A percentile compares a stretch with the other conserved stretches of the same genome.
These are phyloP conservation scores for Lepidochitona cinerea DNA, from an alignment of 2,888 invertebrate species.

Conservation along the genomic window DNA sequence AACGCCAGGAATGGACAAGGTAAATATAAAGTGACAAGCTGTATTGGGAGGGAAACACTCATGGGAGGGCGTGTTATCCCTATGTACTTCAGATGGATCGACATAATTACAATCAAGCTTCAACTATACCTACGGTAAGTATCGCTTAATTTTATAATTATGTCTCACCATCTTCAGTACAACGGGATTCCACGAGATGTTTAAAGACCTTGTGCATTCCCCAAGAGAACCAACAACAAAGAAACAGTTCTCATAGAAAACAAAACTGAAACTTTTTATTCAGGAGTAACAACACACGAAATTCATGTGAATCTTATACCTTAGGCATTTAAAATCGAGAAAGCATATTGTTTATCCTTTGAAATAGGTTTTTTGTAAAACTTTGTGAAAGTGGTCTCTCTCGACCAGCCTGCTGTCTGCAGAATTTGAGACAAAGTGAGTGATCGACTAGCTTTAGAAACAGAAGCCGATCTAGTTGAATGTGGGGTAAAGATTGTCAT, in stretches of 20 bases:
- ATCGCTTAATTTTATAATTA: not conserved
- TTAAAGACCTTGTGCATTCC: no score
- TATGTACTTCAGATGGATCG: no score
- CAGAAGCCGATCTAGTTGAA: constrained; percentile 25
- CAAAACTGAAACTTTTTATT: not conserved
- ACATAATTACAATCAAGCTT: not conserved
- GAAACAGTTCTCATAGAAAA: no score
- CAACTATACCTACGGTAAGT: not conserved
- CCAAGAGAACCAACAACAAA: no score
- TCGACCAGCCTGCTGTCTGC: not conserved
- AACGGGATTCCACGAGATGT: no score
- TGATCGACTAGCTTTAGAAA: not conserved
- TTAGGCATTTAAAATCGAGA: not conserved
- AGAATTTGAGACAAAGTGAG: not conserved
- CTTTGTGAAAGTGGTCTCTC: not conserved
- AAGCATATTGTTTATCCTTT: not conserved
- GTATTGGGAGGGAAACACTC: no score
- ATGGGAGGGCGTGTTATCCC: not conserved
- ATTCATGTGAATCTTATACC: no score
- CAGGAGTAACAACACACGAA: no score
- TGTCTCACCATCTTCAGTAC: not conserved
- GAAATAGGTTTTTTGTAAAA: not conserved
- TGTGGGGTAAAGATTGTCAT: constrained; percentile 22
- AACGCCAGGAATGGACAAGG: no score
- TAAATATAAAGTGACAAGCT: no score